Conservation (phyloP, 2,797 vertebrate genomes). For the Neosalanx taihuensis region DNA sequence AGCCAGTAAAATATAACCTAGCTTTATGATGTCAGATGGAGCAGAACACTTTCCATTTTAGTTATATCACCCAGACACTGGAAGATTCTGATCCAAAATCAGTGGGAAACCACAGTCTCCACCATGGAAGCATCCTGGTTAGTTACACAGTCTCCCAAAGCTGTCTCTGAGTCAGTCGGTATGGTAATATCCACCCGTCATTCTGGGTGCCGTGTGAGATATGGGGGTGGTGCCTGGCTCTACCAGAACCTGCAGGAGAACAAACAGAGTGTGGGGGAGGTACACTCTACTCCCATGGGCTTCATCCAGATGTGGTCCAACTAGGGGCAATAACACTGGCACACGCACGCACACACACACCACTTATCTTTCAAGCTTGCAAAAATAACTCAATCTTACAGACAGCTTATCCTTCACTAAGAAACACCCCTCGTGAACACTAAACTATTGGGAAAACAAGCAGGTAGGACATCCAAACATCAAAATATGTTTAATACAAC, state of each 20-base stretch:
- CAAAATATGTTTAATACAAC: background rate
- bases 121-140: constrained; percentile 9
- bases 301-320: constrained; percentile 42
- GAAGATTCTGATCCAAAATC: constrained; percentile 24
- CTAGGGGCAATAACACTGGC: constrained; percentile 32
- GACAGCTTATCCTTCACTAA: background rate
- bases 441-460: background rate
- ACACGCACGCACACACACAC: constrained; percentile 37
- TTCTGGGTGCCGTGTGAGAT: constrained; percentile 48
- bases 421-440: background rate
- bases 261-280: background rate
- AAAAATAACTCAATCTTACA: background rate
- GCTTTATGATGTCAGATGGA: background rate
- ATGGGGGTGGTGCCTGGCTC: constrained; percentile 56
- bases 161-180: constrained; percentile 18
- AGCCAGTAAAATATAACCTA: constrained; percentile 16
- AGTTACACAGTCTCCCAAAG: constrained; percentile 5
- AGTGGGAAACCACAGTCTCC: constrained; percentile 22
- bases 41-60: constrained; percentile 17
- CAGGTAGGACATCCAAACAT: background rate
- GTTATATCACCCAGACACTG: constrained; percentile 21
- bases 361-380: constrained; percentile 2
- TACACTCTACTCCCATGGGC: constrained; percentile 20
- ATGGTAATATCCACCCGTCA: constrained; percentile 44
- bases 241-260: constrained; percentile 55